Base-by-base conservation (phyloP, 23 tunicate species). In the Styela plicata region DNA sequence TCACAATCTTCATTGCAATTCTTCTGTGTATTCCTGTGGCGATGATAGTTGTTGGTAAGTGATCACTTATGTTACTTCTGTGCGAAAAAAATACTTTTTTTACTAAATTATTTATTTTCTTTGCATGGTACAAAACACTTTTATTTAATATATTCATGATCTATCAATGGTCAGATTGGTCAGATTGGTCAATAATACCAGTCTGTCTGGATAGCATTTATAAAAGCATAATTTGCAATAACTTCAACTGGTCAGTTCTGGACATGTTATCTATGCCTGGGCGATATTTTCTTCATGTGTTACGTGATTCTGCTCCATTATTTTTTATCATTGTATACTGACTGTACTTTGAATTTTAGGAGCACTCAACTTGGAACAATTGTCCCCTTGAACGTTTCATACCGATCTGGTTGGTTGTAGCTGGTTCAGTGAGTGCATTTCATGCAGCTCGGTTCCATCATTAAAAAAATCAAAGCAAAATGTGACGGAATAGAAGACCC, bases 11-110 rank as follows among this genome's bases (percentile, higher is more conserved):
- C 44, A 74, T 90, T 53, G 85, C 79, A 1, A 57, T 90, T 52
- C 66, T 90, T 5, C 62, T 90, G 36, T 34, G 79, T 30, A 74
- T 90, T 67, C 96, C 96, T 31, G 75, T 90, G 69, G 26, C 85
- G n/a, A 90, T 90, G 96, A 90, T 90, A 30, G 89, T 81, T 61
- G 80, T 90, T 30, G 96, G 96, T 90, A 80, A 85, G 89, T 86
- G n/a, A n/a, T n/a, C n/a, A n/a, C n/a, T n/a, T n/a, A n/a, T n/a
- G n/a, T n/a, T n/a, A n/a, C n/a, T n/a, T n/a, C n/a, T n/a, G n/a
- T n/a, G n/a, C n/a, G n/a, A n/a, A n/a, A n/a, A n/a, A n/a, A n/a
- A n/a, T n/a, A n/a, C n/a, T n/a, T n/a, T n/a, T n/a, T n/a, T n/a
- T n/a, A n/a, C n/a, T n/a, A n/a, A n/a, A n/a, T n/a, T n/a, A n/a